Percentiles rank a stretch among this genome's conserved stretches.
Conservation (phyloP, 1,140 invertebrate species). For the Caenorhabditis remanei region DNA sequence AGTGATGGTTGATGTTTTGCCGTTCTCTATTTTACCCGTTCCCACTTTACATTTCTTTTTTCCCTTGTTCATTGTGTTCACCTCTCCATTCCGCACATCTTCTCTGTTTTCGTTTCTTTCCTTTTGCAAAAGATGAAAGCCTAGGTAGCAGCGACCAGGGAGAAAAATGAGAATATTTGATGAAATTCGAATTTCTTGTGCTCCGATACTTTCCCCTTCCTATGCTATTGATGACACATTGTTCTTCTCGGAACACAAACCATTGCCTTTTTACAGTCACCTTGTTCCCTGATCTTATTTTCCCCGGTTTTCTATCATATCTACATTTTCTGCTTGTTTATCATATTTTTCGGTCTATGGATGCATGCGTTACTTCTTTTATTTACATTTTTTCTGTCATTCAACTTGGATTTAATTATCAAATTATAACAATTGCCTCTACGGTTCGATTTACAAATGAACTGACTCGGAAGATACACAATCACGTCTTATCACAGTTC, state of each 20-base stretch:
- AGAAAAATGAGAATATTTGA: slow-evolving; percentile 2
- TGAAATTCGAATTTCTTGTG: neutral
- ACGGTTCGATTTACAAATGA: neutral
- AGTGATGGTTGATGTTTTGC: neutral
- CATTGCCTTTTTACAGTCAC: neutral
- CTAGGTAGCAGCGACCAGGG: neutral
- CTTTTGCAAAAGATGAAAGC: slow-evolving; percentile 3
- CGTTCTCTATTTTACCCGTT: neutral
- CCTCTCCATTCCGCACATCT: neutral
- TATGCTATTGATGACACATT: slow-evolving; percentile 5
- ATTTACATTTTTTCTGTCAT: neutral
- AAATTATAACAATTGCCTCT: slow-evolving; percentile 4
- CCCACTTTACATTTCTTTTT: neutral
- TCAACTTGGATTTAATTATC: slow-evolving; percentile 27
- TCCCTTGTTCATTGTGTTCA: neutral
- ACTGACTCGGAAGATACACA: neutral
- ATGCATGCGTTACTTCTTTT: neutral
- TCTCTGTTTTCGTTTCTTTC: slow-evolving; percentile 6
- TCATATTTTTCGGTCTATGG: neutral
- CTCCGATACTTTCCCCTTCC: neutral
- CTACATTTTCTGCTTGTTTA: neutral
- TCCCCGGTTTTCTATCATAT: neutral
- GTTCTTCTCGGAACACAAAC: neutral
- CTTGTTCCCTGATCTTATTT: neutral
- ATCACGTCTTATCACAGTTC: neutral